These are phyloP conservation scores for Catharus ustulatus DNA, from an alignment of 2,797 vertebrate species.

Conservation along the genomic window DNA sequence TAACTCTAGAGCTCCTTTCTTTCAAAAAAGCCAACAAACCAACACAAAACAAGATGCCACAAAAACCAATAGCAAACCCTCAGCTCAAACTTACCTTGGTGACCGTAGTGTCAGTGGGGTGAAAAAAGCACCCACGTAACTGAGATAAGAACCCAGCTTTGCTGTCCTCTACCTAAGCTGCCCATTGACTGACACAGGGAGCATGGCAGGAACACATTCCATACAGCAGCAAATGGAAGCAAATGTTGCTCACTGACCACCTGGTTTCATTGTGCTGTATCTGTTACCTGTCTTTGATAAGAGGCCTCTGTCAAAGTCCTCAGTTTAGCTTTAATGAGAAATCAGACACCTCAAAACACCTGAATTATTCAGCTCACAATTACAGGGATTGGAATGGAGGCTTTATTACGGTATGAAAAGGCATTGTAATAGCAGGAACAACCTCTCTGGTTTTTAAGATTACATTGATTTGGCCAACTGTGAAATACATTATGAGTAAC, in stretches of 20 bases:
- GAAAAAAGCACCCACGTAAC: not conserved
- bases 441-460: not conserved
- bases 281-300: constrained; percentile 5
- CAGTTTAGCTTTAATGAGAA: constrained; percentile 29
- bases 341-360: constrained; percentile 18
- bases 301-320: not conserved
- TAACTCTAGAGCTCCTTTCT: not conserved
- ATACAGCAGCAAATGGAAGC: not conserved
- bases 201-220: not conserved
- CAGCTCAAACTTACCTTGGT: not conserved
- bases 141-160: not conserved
- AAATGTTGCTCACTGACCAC: not conserved
- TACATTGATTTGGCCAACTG: not conserved
- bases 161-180: not conserved
- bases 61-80: not conserved
- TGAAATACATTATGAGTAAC: not conserved
- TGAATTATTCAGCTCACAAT: constrained; percentile 53
- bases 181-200: not conserved
- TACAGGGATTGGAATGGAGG: not conserved
- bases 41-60: not conserved
- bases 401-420: not conserved
- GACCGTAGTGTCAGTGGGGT: not conserved
- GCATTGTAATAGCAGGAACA: not conserved
- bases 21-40: not conserved
- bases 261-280: not conserved